Conservation (phyloP, 2,888 invertebrate genomes). For the Willowsia nigromaculata region DNA sequence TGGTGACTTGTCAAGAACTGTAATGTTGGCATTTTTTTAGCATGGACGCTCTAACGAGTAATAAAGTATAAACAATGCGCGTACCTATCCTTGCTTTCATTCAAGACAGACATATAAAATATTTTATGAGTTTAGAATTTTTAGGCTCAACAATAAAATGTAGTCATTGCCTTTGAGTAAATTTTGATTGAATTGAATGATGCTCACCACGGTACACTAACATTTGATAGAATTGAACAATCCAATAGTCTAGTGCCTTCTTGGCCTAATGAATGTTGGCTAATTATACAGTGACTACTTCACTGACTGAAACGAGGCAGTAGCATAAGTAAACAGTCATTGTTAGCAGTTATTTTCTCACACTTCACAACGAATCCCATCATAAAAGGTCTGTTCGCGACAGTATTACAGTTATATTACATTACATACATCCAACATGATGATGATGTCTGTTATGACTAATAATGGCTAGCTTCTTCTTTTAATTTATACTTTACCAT, state of each 20-base stretch:
- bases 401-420: constrained; percentile 8
- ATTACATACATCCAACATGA: neutral
- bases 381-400: neutral
- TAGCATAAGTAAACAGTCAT: neutral
- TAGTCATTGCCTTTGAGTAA: no score
- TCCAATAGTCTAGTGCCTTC: neutral
- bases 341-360: constrained; percentile 31
- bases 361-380: constrained; percentile 37
- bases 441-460: constrained; percentile 10
- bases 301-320: neutral
- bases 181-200: no score
- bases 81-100: neutral
- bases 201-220: neutral
- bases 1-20: constrained; percentile 25
- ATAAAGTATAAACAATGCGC: constrained; percentile 20
- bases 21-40: neutral
- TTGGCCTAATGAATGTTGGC: constrained; percentile 42
- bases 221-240: neutral
- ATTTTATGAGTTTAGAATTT: no score
- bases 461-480: neutral
- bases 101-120: neutral
- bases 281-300: constrained; percentile 44
- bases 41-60: neutral
- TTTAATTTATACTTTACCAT: neutral
- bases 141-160: no score